Percentiles rank a stretch among this genome's conserved stretches.
phyloP scores from a whole-genome alignment of 1,140 invertebrate genomes.

The Meloidogyne floridensis region DNA sequence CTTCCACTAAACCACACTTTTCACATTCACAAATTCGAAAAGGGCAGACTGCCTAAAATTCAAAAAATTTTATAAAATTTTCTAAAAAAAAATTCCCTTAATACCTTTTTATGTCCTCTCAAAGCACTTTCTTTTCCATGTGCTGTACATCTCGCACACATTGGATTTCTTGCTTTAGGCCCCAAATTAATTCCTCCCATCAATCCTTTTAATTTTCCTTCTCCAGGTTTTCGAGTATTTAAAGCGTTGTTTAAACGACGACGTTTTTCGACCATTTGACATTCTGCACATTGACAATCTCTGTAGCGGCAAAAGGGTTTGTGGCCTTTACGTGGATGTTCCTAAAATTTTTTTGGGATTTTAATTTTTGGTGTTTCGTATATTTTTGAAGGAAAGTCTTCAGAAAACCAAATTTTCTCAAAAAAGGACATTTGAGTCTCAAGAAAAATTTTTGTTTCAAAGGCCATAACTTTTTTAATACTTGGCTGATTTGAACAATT shows the following conservation, averaged over 20 bases:
- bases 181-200: background rate
- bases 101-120: constrained; percentile 49
- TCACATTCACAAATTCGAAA: constrained; percentile 42
- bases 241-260: constrained; percentile 54
- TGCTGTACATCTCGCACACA: constrained; percentile 53
- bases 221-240: constrained; percentile 34
- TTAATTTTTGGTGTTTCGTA: background rate
- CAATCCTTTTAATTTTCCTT: constrained; percentile 24
- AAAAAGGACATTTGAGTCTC: too few species aligned
- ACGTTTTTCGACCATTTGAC: constrained; percentile 54
- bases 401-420: too few species aligned
- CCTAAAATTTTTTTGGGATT: constrained; percentile 15
- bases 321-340: constrained; percentile 55
- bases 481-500: too few species aligned
- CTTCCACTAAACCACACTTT: constrained; percentile 50
- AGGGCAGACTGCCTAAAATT: constrained; percentile 39
- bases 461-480: too few species aligned
- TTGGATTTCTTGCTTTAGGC: constrained; percentile 52
- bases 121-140: constrained; percentile 50
- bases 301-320: constrained; percentile 51
- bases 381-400: background rate
- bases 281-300: constrained; percentile 45
- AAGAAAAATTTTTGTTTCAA: too few species aligned
- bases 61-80: too few species aligned
- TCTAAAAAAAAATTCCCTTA: too few species aligned